Conservation (phyloP, 1,140 invertebrate genomes). For the Archivesica marissinica region DNA sequence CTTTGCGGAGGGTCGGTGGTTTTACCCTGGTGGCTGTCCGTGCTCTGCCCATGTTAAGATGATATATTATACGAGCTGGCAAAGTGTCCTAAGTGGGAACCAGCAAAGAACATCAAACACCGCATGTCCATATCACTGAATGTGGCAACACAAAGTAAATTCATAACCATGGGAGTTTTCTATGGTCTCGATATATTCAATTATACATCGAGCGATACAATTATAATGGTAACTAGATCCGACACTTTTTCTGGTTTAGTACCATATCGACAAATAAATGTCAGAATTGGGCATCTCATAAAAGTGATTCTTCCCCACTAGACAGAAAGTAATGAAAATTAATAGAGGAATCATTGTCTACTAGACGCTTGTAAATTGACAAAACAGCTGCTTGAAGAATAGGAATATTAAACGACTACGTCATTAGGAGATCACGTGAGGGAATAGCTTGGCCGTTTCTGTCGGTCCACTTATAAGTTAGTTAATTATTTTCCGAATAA, state of each 20-base stretch:
- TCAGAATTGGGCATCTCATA: constrained; percentile 29
- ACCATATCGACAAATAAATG: constrained; percentile 57
- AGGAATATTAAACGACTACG: constrained; percentile 37
- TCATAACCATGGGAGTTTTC: constrained; percentile 18
- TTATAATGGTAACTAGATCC: constrained; percentile 45
- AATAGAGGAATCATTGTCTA: constrained; percentile 58
- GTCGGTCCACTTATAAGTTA: constrained; percentile 18
- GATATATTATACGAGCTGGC: no score
- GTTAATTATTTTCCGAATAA: constrained; percentile 19
- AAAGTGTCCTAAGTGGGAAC: neutral
- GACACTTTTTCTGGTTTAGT: constrained; percentile 52
- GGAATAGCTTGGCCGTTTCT: constrained; percentile 24
- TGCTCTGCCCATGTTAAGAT: no score
- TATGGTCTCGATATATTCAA: constrained; percentile 38
- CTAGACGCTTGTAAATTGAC: constrained; percentile 50
- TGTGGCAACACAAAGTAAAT: constrained; percentile 41
- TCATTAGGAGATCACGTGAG: constrained; percentile 23
- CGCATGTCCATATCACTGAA: neutral
- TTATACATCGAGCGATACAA: constrained; percentile 17
- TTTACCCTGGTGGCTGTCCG: no score
- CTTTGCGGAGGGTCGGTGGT: no score
- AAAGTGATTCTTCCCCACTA: constrained; percentile 20
- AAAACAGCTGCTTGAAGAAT: constrained; percentile 52
- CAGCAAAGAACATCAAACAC: neutral
- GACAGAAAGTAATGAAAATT: constrained; percentile 54